These are phyloP conservation scores for Lontra canadensis DNA, from an alignment of 2,113 vertebrate genomes.

Conservation along the genomic window DNA sequence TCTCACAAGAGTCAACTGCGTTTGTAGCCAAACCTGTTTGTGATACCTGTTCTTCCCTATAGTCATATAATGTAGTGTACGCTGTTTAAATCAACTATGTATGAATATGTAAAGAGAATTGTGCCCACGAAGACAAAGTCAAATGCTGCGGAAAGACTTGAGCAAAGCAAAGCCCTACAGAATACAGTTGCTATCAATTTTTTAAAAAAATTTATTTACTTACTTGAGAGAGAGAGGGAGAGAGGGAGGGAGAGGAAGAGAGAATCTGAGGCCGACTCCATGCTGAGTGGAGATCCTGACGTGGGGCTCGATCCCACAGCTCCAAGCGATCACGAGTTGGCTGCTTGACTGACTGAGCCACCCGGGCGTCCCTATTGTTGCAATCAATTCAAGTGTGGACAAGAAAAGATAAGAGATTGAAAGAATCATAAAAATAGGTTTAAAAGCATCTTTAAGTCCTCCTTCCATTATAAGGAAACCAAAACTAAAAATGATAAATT, in stretches of 20 bases:
- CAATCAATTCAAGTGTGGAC: background rate
- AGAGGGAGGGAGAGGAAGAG: background rate
- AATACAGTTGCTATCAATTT: background rate
- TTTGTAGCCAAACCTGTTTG: background rate
- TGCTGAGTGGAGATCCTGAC: background rate
- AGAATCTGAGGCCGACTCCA: background rate
- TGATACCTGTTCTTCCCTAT: background rate
- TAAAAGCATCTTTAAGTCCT: background rate
- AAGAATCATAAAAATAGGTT: background rate
- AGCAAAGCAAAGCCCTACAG: background rate
- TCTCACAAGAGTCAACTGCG: background rate
- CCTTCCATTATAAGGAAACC: background rate
- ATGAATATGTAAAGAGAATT: background rate
- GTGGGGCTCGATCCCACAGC: accelerated
- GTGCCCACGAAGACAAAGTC: background rate
- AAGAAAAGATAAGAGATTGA: background rate
- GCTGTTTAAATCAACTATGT: background rate
- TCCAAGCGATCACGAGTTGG: background rate
- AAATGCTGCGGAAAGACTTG: background rate
- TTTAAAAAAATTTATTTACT: background rate
- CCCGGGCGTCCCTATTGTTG: background rate
- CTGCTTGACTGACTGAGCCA: background rate
- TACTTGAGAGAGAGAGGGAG: background rate
- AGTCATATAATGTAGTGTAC: background rate
- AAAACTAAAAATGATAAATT: background rate